Base-by-base conservation (phyloP, 2,888 invertebrate species). In the Xestobium rufovillosum region DNA sequence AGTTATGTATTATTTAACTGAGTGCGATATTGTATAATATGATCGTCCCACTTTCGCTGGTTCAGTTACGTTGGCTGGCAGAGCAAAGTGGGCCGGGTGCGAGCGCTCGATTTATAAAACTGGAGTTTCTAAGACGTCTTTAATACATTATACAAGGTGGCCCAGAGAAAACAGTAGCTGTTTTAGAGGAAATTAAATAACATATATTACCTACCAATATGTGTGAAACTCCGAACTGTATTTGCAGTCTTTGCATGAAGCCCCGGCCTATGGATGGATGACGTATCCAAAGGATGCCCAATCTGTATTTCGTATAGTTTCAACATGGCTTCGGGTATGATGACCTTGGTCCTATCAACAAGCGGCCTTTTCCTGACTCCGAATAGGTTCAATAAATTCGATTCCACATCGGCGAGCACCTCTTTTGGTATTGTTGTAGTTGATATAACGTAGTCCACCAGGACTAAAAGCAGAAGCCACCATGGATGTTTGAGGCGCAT, bases 151-250 rank as follows among this genome's bases (percentile, higher is more conserved):
- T n/a, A n/a, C n/a, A n/a, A n/a, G n/a, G n/a, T n/a, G n/a, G n/a
- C n/a, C n/a, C n/a, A n/a, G n/a, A n/a, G n/a, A n/a, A n/a, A n/a
- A n/a, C n/a, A n/a, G n/a, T n/a, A n/a, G n/a, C n/a, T n/a, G n/a
- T n/a, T n/a, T n/a, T n/a, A n/a, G n/a, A n/a, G n/a, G n/a, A n/a
- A n/a, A n/a, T n/a, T n/a, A n/a, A n/a, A n/a, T n/a, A n/a, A n/a
- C n/a, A n/a, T n/a, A n/a, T n/a, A n/a, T 34, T 42, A 67, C 76
- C 71, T 63, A 83, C 83, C 81, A 65, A 75, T 71, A 70, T 88
- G 88, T 57, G 78, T 76, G 70, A 83, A 89, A 65, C 85, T 84
- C 60, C 89, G 73, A 45, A 87, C 83, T 38, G 88, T 89, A 67
- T 90, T 89, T 50, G 89, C 86, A 50, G 80, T 78, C 56, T 80